Evolutionary conservation across 2,797 vertebrate genomes (phyloP).

Genomic region (Molothrus ater): DNA sequence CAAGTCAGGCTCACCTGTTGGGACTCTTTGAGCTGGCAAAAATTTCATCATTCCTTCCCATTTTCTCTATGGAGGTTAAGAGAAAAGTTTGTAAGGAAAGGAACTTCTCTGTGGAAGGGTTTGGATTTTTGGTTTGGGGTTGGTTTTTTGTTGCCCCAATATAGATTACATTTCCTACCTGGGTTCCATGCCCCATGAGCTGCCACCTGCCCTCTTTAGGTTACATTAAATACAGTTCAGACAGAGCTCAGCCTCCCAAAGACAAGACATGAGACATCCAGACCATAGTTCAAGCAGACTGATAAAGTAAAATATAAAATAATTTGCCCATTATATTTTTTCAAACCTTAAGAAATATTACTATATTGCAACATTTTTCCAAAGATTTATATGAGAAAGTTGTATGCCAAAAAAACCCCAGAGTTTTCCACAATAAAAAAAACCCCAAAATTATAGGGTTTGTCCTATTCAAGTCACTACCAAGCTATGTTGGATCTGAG

Average conservation of each 20-base stretch:
- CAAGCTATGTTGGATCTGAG: not conserved
- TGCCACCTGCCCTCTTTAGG: not conserved
- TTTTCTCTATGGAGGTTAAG: not conserved
- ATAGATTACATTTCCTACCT: not conserved
- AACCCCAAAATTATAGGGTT: not conserved
- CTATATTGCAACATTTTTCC: not conserved
- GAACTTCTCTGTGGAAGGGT: not conserved
- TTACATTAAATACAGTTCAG: not conserved
- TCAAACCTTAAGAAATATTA: not conserved
- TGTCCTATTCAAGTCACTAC: not conserved
- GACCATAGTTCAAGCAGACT: not conserved
- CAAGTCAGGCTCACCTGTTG: not conserved
- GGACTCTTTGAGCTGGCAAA: not conserved
- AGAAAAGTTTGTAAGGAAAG: not conserved
- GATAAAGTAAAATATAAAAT: not conserved
- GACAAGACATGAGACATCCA: not conserved
- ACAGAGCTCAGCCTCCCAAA: not conserved
- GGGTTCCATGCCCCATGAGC: not conserved
- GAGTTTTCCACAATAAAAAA: not conserved
- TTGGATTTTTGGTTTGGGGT: not conserved
- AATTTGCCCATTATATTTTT: not conserved
- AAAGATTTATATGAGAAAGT: not conserved
- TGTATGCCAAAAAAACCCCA: not conserved
- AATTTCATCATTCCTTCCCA: not conserved
- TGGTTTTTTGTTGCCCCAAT: not conserved